Evolutionary conservation across 2,113 vertebrate species (phyloP), one percentile per base, ranked within the genome.

Genomic region (Brachypodius melanocephalos): DNA sequence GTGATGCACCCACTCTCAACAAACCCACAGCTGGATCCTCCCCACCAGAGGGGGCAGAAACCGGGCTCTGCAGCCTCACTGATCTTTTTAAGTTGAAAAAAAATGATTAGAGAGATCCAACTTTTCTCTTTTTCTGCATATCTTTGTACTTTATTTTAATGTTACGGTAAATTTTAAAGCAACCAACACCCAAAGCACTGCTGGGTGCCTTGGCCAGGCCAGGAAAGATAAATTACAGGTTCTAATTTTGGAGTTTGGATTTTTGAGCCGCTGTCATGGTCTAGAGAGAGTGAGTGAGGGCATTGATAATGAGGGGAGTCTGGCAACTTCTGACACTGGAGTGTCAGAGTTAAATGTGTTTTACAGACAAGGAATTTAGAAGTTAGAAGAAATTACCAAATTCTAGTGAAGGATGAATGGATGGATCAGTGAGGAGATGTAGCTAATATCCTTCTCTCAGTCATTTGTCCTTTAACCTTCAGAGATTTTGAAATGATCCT

Each of bases 241-340:
- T 89, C 85, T 88, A 48, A 80, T 94, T 80, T 29, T 93, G 79
- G 85, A 85, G 38, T 94, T 87, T 71, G 89, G 78, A 42, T 88
- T 85, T 90, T 89, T 83, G 62, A 90, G 88, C 82, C 71, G 55
- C 81, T 90, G 63, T 85, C 63, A 26, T 43, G 55, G 75, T 36
- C 54, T 73, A 36, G 67, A 85, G 86, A 72, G 34, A 57, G 31
- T 45, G 59, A 94, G 38, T 0, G 0, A 91, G 81, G 68, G 51
- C 68, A 67, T 19, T 80, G 78, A 84, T 95, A 89, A 91, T 94
- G 82, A 82, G 62, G 26, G 82, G 69, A 95, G 38, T 79, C 71
- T 89, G 88, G 42, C 87, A 85, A 13, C 81, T 94, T 80, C 89
- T 91, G 42, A 59, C 32, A 87, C 48, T 81, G 54, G 65, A 69